These are phyloP conservation scores for Rhogogaster chlorosoma DNA, from an alignment of 2,888 invertebrate species.

Conservation along the genomic window DNA sequence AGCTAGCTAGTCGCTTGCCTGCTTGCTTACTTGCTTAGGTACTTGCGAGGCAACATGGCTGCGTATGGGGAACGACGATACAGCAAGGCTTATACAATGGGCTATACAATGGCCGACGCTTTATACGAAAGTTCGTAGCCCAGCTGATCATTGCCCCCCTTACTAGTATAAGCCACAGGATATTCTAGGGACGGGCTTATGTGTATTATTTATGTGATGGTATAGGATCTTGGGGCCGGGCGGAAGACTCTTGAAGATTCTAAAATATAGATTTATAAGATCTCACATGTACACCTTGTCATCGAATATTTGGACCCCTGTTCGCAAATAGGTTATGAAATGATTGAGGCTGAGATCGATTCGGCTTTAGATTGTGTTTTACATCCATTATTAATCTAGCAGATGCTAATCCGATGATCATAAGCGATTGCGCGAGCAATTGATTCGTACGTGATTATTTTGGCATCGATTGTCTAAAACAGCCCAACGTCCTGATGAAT, in stretches of 20 bases:
- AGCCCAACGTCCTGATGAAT: neutral
- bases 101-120: constrained; percentile 39
- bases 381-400: neutral
- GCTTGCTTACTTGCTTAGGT: neutral
- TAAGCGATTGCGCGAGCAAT: neutral
- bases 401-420: neutral
- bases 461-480: neutral
- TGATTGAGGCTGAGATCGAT: neutral
- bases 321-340: neutral
- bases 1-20: neutral
- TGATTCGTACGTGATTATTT: neutral
- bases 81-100: constrained; percentile 35
- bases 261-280: neutral
- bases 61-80: constrained; percentile 23
- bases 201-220: neutral
- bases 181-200: neutral
- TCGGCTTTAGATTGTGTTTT: neutral
- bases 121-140: constrained; percentile 39
- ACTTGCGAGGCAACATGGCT: neutral
- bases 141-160: constrained; percentile 21
- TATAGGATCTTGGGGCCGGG: neutral
- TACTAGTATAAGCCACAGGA: neutral
- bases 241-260: neutral
- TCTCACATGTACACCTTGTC: neutral
- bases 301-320: neutral